Conservation (phyloP, 2,888 invertebrate genomes). For the Hydraecia micacea region DNA sequence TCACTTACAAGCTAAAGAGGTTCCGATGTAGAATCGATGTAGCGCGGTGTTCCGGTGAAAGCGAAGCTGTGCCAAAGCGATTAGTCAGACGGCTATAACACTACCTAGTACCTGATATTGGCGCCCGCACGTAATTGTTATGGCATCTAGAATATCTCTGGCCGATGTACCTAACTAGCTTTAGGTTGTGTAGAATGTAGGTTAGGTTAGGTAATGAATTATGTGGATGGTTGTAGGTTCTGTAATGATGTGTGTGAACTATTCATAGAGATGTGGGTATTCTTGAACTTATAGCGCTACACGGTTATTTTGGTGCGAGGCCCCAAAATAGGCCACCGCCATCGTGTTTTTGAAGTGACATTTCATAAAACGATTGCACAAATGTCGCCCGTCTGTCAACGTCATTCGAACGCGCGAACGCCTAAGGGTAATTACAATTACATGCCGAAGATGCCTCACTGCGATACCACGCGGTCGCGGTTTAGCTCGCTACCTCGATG, state of each 20-base stretch:
- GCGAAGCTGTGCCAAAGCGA: constrained; percentile 46
- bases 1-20: constrained; percentile 17
- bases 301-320: background rate
- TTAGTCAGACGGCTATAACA: constrained; percentile 44
- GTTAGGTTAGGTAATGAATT: background rate
- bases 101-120: constrained; percentile 59
- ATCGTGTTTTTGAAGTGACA: background rate
- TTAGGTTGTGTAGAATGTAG: background rate
- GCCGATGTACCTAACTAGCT: background rate
- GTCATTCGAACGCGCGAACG: background rate
- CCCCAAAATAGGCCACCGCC: background rate
- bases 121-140: constrained; percentile 51
- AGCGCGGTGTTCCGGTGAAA: constrained; percentile 24
- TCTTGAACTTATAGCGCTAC: background rate
- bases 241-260: background rate
- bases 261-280: background rate
- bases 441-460: no score
- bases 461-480: no score
- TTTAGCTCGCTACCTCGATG: no score
- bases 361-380: background rate
- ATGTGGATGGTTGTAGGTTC: background rate
- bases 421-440: no score
- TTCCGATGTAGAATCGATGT: constrained; percentile 20
- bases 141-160: constrained; percentile 45
- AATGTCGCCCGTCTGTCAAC: background rate